These are phyloP conservation scores for Malachius bipustulatus DNA, from an alignment of 2,888 invertebrate species.

Conservation along the genomic window DNA sequence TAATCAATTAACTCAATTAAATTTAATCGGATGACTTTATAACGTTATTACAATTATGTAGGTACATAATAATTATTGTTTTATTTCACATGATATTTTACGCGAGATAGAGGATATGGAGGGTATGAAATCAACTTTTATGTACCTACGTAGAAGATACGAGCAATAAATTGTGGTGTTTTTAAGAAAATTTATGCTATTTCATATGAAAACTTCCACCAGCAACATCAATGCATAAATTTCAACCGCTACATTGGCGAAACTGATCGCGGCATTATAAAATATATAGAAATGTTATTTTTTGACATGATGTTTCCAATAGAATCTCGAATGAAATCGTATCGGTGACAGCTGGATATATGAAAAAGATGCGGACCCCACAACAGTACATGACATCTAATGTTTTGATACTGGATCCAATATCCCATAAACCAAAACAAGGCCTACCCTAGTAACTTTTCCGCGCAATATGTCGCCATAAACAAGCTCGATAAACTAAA, in stretches of 20 bases:
- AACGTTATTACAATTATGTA: too few relatives aligned
- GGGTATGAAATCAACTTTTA: too few relatives aligned
- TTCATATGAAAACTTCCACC: too few relatives aligned
- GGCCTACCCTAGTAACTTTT: constrained; percentile 6
- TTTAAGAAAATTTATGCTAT: too few relatives aligned
- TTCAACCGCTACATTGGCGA: constrained; percentile 2
- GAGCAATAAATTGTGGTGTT: too few relatives aligned
- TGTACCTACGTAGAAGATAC: too few relatives aligned
- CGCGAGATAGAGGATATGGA: too few relatives aligned
- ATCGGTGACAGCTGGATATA: constrained; percentile 1
- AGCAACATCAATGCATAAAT: too few relatives aligned
- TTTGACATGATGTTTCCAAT: constrained; percentile 2
- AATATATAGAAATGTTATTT: not conserved
- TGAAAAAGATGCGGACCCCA: not conserved
- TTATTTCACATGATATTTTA: too few relatives aligned
- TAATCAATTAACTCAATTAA: too few relatives aligned
- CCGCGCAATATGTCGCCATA: constrained; percentile 29
- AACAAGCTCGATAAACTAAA: constrained; percentile 31
- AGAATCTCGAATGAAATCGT: not conserved
- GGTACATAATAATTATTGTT: too few relatives aligned
- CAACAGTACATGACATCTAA: constrained; percentile 2
- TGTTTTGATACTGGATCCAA: constrained; percentile 9
- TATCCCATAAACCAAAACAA: constrained; percentile 14
- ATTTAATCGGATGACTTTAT: too few relatives aligned
- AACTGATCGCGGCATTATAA: not conserved